Percentiles rank a stretch among this genome's conserved stretches.
These are phyloP conservation scores for Apodemia mormo DNA, from an alignment of 2,888 invertebrate species.

Conservation along the genomic window DNA sequence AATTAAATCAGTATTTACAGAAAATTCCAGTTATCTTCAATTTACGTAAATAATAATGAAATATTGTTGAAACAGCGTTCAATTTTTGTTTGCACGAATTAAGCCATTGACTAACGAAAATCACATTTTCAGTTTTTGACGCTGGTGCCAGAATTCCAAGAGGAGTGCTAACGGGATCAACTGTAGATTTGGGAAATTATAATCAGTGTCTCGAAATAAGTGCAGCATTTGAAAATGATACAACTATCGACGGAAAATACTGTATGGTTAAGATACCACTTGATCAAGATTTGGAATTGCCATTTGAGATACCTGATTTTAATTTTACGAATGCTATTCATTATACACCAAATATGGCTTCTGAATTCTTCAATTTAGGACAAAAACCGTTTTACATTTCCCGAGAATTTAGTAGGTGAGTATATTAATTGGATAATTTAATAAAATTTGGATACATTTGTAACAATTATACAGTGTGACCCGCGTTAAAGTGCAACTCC, in stretches of 20 bases:
- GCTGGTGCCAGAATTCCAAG: constrained; percentile 52
- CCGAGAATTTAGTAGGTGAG: neutral
- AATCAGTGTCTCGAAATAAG: constrained; percentile 44
- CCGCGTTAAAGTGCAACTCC: no score
- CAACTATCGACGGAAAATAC: constrained; percentile 26
- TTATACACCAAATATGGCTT: neutral
- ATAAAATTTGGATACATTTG: no score
- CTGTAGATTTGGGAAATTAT: constrained; percentile 53
- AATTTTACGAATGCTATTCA: neutral
- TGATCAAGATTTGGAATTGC: neutral
- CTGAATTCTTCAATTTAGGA: neutral
- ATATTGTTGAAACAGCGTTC: no score
- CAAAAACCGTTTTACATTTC: neutral
- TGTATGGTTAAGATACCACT: constrained; percentile 18
- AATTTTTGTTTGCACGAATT: no score
- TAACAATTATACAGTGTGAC: no score
- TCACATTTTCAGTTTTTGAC: constrained; percentile 49
- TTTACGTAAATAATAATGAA: no score
- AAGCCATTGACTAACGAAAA: no score
- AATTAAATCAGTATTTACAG: no score
- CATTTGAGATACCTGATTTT: neutral
- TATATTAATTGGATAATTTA: neutral
- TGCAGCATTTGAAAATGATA: neutral
- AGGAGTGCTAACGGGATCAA: constrained; percentile 50
- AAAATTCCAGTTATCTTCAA: no score